Percentiles rank a stretch among this genome's conserved stretches.
Conservation (phyloP, 2,113 vertebrate genomes). For the Herpetotheres cachinnans region DNA sequence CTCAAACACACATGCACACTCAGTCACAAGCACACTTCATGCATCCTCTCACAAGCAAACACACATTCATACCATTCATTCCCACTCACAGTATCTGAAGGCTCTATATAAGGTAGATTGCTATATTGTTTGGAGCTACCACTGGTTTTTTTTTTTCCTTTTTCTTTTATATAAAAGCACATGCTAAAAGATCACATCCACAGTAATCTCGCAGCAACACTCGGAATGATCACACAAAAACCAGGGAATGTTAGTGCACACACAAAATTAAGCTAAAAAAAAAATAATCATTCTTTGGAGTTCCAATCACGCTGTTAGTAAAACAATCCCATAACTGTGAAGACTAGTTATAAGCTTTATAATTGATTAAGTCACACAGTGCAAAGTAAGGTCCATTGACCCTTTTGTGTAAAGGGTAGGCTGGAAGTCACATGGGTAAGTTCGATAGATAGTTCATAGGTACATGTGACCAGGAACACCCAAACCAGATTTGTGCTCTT, state of each 20-base stretch:
- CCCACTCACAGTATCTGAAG: slow-evolving; percentile 87
- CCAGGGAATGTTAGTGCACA: slow-evolving; percentile 89
- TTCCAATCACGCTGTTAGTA: slow-evolving; percentile 87
- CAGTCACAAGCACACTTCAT: not conserved
- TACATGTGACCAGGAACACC: slow-evolving; percentile 76
- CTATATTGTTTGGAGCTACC: slow-evolving; percentile 82
- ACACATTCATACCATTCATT: slow-evolving; percentile 49
- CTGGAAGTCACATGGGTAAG: slow-evolving; percentile 79
- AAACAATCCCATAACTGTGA: slow-evolving; percentile 82
- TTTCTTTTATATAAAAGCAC: slow-evolving; percentile 80
- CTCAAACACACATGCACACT: slow-evolving; percentile 53
- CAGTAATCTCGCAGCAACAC: slow-evolving; percentile 83
- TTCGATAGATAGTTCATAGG: slow-evolving; percentile 75
- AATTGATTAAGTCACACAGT: slow-evolving; percentile 86
- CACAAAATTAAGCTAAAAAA: slow-evolving; percentile 81
- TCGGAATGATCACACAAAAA: slow-evolving; percentile 85
- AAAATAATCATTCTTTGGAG: slow-evolving; percentile 84
- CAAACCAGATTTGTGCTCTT: slow-evolving; percentile 74
- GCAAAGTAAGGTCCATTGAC: slow-evolving; percentile 83
- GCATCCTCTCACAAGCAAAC: slow-evolving; percentile 49
- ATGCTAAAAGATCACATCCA: slow-evolving; percentile 86
- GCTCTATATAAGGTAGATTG: slow-evolving; percentile 87
- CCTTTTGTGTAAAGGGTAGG: slow-evolving; percentile 83
- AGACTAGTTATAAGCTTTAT: slow-evolving; percentile 83
- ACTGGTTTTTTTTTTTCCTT: slow-evolving; percentile 22